These are phyloP conservation scores for Sinonovacula constricta DNA, from an alignment of 1,140 invertebrate genomes.

Conservation along the genomic window DNA sequence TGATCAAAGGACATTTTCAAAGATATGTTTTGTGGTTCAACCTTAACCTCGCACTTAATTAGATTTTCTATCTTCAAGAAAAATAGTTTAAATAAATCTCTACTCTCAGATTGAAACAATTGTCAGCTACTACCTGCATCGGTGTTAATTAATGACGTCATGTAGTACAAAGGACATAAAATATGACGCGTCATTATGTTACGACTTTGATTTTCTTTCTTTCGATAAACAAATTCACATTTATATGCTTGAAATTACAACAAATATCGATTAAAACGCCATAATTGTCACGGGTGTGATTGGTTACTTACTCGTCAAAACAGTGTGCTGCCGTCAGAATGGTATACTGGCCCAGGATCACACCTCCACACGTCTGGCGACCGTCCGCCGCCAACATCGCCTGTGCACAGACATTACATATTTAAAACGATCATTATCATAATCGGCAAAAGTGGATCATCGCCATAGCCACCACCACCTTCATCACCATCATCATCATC, in stretches of 20 bases:
- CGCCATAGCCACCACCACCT: too few relatives aligned
- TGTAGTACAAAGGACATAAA: too few relatives aligned
- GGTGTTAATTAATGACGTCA: neutral
- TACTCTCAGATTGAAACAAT: too few relatives aligned
- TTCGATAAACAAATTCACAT: neutral
- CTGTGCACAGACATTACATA: too few relatives aligned
- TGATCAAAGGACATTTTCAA: too few relatives aligned
- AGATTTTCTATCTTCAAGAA: too few relatives aligned
- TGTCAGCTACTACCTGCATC: neutral
- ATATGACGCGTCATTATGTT: neutral
- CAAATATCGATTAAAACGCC: neutral
- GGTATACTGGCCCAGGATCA: constrained; percentile 21
- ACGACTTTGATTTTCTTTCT: neutral
- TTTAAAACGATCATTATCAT: too few relatives aligned
- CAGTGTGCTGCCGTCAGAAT: constrained; percentile 48
- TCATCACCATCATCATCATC: too few relatives aligned
- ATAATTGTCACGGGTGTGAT: neutral
- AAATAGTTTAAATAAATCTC: too few relatives aligned
- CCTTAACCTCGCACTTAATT: too few relatives aligned
- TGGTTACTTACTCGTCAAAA: constrained; percentile 40
- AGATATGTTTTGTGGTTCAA: too few relatives aligned
- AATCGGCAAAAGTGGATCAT: too few relatives aligned
- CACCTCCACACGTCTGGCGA: constrained; percentile 25
- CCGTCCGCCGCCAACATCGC: constrained; percentile 34
- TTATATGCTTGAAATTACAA: neutral